A percentile compares a stretch with the other conserved stretches of the same genome.
Conservation (phyloP, 2,797 vertebrate species). For the Botia almorhae region DNA sequence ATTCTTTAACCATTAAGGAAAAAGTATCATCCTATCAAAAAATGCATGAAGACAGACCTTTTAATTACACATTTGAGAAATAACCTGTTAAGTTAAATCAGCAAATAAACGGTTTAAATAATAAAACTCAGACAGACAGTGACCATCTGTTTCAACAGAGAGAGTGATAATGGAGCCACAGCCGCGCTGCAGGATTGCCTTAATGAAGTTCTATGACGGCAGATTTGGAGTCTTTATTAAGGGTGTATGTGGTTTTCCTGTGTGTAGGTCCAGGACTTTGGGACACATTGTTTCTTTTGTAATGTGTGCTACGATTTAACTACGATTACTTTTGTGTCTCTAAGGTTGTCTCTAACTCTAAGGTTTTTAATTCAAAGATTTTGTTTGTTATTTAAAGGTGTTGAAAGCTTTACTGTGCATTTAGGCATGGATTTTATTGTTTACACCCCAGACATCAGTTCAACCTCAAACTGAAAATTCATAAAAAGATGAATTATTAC, state of each 20-base stretch:
- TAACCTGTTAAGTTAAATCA: conserved; percentile 52
- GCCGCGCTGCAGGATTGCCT: conserved; percentile 33
- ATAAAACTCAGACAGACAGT: conserved; percentile 54
- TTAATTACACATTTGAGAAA: conserved; percentile 50
- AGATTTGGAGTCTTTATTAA: conserved; percentile 57
- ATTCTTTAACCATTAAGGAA: conserved; percentile 42
- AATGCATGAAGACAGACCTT: conserved; percentile 29
- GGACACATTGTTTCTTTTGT: too few relatives aligned
- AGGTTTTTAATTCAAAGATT: too few relatives aligned
- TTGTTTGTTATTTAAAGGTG: too few relatives aligned
- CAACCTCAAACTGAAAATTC: too few relatives aligned
- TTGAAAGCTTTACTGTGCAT: too few relatives aligned
- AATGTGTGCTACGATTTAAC: too few relatives aligned
- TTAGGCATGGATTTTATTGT: too few relatives aligned
- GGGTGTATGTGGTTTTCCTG: neutral
- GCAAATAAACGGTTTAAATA: conserved; percentile 55
- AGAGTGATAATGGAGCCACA: conserved; percentile 48
- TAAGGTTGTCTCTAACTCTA: too few relatives aligned
- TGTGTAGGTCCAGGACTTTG: too few relatives aligned
- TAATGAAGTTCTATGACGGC: conserved; percentile 56
- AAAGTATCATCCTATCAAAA: conserved; percentile 34
- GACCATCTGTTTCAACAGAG: conserved; percentile 60
- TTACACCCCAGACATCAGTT: too few relatives aligned
- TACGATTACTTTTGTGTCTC: too few relatives aligned
- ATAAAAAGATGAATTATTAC: too few relatives aligned